Evolutionary conservation across 2,113 vertebrate genomes (phyloP), one percentile per base, ranked within the genome.

Genomic region (Myrmecophaga tridactyla): DNA sequence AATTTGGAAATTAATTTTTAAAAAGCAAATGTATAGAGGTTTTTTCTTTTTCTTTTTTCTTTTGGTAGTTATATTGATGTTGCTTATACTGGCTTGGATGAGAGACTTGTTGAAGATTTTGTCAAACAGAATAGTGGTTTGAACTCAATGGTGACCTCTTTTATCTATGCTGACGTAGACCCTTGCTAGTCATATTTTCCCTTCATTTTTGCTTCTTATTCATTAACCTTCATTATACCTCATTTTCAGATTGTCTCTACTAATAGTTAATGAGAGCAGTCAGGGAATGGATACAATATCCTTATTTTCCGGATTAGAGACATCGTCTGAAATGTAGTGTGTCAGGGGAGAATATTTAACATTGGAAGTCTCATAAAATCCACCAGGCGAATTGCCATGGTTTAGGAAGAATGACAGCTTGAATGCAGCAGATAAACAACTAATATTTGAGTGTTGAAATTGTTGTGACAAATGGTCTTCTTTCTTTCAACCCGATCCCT

Each of bases 371-470:
- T 86, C 23, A 13, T 43, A 76, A 77, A 93, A 62, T 85, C 21
- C 27, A 17, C 4, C 39, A 92, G 65, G 73, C 88, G 94, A n/a
- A 20, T 87, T 95, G 75, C 58, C 63, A 56, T 72, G 18, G 31
- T 76, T 72, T 86, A 34, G 31, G 39, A 39, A 96, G 43, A 70
- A 43, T 70, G 82, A 95, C 94, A 94, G 90, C 85, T 92, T 96
- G 94, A 95, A 60, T 39, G 17, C n/a, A 53, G 67, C 15, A 70
- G 36, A 88, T 92, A 95, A 97, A 97, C 86, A 97, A 69, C 95
- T 86, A 69, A 73, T 83, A 58, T 89, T 88, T 88, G 8, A 75
- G 39, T 63, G 75, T 67, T 92, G 43, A 94, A 95, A 80, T 36
- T 70, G 51, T 89, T 84, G 8, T 51, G 70, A 89, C 41, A 96